These are phyloP conservation scores for Beaufortia kweichowensis DNA, from an alignment of 2,113 vertebrate species.

Conservation along the genomic window DNA sequence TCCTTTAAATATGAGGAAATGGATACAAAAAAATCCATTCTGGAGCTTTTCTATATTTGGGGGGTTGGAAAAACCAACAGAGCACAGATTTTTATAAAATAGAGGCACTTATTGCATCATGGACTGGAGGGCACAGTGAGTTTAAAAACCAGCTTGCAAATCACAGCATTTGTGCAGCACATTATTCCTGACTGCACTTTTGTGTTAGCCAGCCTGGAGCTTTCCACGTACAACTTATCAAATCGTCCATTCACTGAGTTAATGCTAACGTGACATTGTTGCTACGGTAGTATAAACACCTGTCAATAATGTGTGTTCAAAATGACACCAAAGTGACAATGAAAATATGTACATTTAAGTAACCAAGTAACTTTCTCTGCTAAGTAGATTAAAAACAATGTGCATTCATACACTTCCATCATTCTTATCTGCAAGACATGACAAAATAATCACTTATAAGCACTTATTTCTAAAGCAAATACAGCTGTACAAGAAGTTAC, in stretches of 20 bases:
- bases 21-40: background rate
- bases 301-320: background rate
- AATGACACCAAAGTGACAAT: background rate
- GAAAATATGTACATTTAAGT: too few relatives aligned
- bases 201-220: background rate
- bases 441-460: background rate
- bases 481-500: background rate
- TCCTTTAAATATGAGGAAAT: background rate
- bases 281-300: conserved; percentile 3
- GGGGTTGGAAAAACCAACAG: background rate
- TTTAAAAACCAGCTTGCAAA: conserved; percentile 3
- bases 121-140: conserved; percentile 18
- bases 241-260: background rate
- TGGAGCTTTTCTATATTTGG: background rate
- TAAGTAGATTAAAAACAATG: background rate
- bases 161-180: background rate
- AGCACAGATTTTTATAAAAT: conserved; percentile 30
- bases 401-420: background rate
- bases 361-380: too few relatives aligned
- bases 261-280: conserved; percentile 10
- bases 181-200: background rate
- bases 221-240: background rate
- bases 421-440: too few relatives aligned
- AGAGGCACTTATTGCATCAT: conserved; percentile 43
- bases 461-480: background rate